Evolutionary conservation across 2,797 vertebrate genomes (phyloP), one percentile per base, ranked within the genome.

Genomic region (Phylloscopus collybita): DNA sequence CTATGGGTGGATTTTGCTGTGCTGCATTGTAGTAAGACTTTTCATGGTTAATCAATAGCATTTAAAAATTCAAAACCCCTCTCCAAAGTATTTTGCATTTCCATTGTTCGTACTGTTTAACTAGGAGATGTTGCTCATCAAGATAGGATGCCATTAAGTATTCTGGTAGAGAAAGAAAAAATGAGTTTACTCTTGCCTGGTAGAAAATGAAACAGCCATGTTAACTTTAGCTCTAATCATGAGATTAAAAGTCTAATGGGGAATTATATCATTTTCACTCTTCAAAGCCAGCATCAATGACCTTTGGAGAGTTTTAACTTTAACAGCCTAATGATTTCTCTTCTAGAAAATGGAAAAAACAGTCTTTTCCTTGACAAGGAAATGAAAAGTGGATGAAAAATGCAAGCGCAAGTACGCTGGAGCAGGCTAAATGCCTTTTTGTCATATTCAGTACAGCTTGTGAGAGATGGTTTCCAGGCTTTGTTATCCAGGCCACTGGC

Each of bases 191-290:
- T 92, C 71, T 85, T 84, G 49, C 71, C 54, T 86, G 71, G 78
- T 88, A 62, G 90, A 92, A 96, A 93, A 91, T 79, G 88, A 91
- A 88, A 92, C 82, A 88, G 86, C 69, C 70, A 20, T 89, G 85
- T 95, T 94, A 95, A 96, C 91, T 96, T 92, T 71, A 95, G 93
- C 80, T 95, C 78, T 95, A 93, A 95, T 96, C 86, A n/a, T 53
- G 84, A 96, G 94, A 95, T 96, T 96, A 95, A 95, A 95, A 89
- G 93, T 86, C 95, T 94, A 92, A 92, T 91, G 94, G 93, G 93
- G 83, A 92, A 93, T 95, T 78, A 71, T 95, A 88, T 86, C 4
- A 85, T 95, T 95, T 94, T 92, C 94, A 66, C 67, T 82, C 83
- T 93, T 94, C 92, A 90, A 95, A 96, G 94, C 91, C 86, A 87